Evolutionary conservation across 2,888 invertebrate species (phyloP).

Genomic region (Heliconius ismenius): DNA sequence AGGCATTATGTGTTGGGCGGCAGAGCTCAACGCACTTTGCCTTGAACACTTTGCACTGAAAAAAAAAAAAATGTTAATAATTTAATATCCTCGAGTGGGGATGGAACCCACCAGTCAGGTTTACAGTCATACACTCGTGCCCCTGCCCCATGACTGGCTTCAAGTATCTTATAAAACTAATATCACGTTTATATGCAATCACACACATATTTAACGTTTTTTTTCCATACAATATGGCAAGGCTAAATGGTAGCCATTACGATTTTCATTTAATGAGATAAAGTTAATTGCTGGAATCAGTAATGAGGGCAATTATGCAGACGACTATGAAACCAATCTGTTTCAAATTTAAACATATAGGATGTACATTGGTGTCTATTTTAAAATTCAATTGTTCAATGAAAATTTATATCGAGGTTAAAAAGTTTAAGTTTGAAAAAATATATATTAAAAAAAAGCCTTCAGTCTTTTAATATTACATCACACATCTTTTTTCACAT

Average conservation of each 20-base stretch:
- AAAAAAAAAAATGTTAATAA: too few relatives aligned
- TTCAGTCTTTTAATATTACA: too few relatives aligned
- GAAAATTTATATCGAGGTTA: not conserved
- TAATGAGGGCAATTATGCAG: conserved; percentile 43
- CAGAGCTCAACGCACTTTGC: too few relatives aligned
- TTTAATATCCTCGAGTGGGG: too few relatives aligned
- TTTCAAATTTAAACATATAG: conserved; percentile 42
- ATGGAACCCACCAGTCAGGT: too few relatives aligned
- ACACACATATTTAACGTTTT: not conserved
- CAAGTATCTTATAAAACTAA: not conserved
- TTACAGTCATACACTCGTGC: too few relatives aligned
- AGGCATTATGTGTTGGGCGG: too few relatives aligned
- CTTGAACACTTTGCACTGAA: too few relatives aligned
- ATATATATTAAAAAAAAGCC: too few relatives aligned
- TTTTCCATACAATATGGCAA: conserved; percentile 19
- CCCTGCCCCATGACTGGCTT: too few relatives aligned
- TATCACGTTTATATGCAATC: not conserved
- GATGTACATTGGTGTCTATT: conserved; percentile 10
- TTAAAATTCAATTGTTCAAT: conserved; percentile 15
- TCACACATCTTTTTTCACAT: too few relatives aligned
- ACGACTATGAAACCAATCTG: conserved; percentile 44
- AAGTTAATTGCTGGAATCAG: conserved; percentile 43
- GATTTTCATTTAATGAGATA: conserved; percentile 44
- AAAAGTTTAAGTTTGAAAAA: not conserved
- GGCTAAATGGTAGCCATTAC: conserved; percentile 38